Conservation (phyloP, 2,797 vertebrate species). For the Phoeniculus purpureus region DNA sequence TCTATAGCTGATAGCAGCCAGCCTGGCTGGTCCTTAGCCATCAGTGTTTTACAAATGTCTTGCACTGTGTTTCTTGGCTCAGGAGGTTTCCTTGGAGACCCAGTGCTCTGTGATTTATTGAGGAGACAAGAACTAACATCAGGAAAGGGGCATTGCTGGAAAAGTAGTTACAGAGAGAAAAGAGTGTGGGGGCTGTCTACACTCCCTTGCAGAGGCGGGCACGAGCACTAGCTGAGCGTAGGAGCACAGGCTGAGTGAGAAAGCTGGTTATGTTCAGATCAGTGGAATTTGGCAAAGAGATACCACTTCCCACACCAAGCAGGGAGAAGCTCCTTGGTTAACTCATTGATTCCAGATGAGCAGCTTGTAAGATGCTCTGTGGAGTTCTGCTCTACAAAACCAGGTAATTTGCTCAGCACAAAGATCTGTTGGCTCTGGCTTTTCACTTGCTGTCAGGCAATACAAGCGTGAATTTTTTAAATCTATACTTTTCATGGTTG, state of each 20-base stretch:
- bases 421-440: background rate
- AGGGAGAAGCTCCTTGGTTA: constrained; percentile 45
- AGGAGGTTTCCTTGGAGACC: constrained; percentile 8
- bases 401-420: background rate
- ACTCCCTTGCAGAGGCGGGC: constrained; percentile 33
- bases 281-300: constrained; percentile 65
- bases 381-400: background rate
- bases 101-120: background rate
- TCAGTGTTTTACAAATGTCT: background rate
- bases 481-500: background rate
- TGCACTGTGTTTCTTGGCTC: background rate
- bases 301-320: constrained; percentile 44
- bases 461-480: background rate
- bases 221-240: constrained; percentile 56
- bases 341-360: constrained; percentile 4
- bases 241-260: constrained; percentile 55
- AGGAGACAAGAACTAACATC: background rate
- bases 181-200: constrained; percentile 17
- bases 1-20: background rate
- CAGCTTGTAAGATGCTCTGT: background rate
- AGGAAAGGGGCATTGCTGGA: background rate
- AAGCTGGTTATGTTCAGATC: constrained; percentile 60
- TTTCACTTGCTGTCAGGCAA: background rate
- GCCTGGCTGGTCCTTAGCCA: background rate
- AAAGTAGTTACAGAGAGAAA: background rate